These are phyloP conservation scores for Helarctos malayanus DNA, from an alignment of 2,797 vertebrate genomes.

Conservation along the genomic window DNA sequence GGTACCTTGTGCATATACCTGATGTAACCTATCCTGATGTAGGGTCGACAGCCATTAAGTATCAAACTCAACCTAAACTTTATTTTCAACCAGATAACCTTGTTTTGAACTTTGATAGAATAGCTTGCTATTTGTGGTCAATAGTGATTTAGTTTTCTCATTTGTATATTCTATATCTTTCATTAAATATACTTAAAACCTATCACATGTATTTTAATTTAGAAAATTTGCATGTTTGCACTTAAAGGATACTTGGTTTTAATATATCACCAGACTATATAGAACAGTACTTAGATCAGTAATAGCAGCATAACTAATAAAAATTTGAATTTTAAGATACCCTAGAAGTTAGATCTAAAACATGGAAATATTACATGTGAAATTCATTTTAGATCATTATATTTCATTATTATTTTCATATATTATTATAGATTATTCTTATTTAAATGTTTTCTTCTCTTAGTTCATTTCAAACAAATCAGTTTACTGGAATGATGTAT, in stretches of 20 bases:
- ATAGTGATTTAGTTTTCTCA: not conserved
- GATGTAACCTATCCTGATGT: not conserved
- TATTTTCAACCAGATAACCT: not conserved
- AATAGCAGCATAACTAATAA: constrained; percentile 2
- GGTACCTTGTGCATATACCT: not conserved
- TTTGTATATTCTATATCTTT: constrained; percentile 19
- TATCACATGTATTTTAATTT: constrained; percentile 42
- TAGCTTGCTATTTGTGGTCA: constrained; percentile 4
- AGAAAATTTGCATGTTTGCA: constrained; percentile 43
- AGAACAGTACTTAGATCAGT: not conserved
- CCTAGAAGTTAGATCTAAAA: constrained; percentile 46
- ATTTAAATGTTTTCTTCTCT: constrained; percentile 72
- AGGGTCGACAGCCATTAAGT: not conserved
- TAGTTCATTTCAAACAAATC: constrained; percentile 95
- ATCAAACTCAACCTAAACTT: constrained; percentile 38
- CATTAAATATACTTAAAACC: not conserved
- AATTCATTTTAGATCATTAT: constrained; percentile 43
- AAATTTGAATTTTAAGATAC: constrained; percentile 26
- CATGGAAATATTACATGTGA: constrained; percentile 56
- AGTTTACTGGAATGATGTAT: constrained; percentile 97
- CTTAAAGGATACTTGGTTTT: constrained; percentile 40
- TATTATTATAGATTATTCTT: not conserved
- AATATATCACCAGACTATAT: not conserved
- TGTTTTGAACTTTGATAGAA: constrained; percentile 39
- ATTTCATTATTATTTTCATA: not conserved